Evolutionary conservation across 2,797 vertebrate genomes (phyloP), one percentile per base, ranked within the genome.

Genomic region (Periparus ater): DNA sequence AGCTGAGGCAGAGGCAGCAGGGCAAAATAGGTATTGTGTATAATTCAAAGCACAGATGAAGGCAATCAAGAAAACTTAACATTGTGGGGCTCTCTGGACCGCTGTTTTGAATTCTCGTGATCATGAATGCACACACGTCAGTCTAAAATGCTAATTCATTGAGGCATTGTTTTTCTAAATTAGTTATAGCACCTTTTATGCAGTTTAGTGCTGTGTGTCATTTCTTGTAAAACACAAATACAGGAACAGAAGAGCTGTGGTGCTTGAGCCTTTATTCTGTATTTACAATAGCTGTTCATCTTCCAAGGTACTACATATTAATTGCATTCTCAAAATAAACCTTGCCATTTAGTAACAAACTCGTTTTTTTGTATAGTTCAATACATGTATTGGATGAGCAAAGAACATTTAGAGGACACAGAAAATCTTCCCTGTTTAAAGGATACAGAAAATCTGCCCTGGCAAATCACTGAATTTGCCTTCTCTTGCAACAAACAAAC

Each of bases 281-380:
- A 91, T 91, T 89, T 91, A 40, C 36, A 67, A 15, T 74, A 92
- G 86, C 29, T 91, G 65, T 92, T 95, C 68, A 88, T 82, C 77
- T 91, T 85, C 36, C 61, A 74, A 85, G 57, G 5, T 91, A 76
- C 63, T 85, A 47, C 84, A 50, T 79, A 89, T 36, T 85, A 83
- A 86, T 42, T 93, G 34, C 63, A 80, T 95, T 93, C 72, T 79
- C 50, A 94, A 93, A 96, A 94, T 87, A 95, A 94, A 95, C 57
- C 65, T 92, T 94, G n/a, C 85, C 50, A 73, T 95, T 96, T 79
- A 85, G 87, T 93, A 93, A 85, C 21, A 85, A 85, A 82, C 4
- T 63, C 60, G 12, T 1, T 0, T 29, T 82, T 90, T 82, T 68
- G 30, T 77, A 77, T 21, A 88, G 54, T 65, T n/a, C 70, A 54